Conservation (phyloP, 2,113 vertebrate species). For the Callithrix jacchus region DNA sequence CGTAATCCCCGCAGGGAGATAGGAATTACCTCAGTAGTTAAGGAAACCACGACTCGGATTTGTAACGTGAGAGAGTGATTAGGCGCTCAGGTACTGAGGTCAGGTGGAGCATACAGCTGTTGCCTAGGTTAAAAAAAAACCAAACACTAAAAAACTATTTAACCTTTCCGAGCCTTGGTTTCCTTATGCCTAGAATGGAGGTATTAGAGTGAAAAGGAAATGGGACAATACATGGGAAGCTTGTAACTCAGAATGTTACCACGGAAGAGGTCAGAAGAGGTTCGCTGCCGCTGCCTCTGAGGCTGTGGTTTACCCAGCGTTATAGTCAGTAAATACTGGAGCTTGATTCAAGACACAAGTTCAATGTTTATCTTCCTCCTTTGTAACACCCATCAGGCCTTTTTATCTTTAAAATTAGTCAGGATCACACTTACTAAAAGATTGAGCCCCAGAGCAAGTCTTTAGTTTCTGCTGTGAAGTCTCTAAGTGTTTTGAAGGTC, state of each 20-base stretch:
- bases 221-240: neutral
- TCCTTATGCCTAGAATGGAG: neutral
- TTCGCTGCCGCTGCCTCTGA: neutral
- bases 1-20: neutral
- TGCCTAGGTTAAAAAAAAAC: neutral
- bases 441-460: neutral
- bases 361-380: neutral
- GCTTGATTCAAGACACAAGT: neutral
- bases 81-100: neutral
- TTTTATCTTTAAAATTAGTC: conserved; percentile 22
- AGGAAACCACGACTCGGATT: neutral
- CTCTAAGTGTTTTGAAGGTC: neutral
- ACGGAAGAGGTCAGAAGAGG: neutral
- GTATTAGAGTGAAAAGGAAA: neutral
- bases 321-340: neutral
- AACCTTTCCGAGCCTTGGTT: neutral
- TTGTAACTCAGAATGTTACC: neutral
- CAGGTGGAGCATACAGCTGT: neutral
- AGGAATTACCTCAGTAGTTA: neutral
- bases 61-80: neutral
- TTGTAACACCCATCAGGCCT: neutral
- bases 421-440: neutral
- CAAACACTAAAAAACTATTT: neutral
- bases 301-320: neutral
- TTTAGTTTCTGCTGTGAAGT: conserved; percentile 8